These are phyloP conservation scores for Leptodirus hochenwartii DNA, from an alignment of 2,888 invertebrate genomes.

Conservation along the genomic window DNA sequence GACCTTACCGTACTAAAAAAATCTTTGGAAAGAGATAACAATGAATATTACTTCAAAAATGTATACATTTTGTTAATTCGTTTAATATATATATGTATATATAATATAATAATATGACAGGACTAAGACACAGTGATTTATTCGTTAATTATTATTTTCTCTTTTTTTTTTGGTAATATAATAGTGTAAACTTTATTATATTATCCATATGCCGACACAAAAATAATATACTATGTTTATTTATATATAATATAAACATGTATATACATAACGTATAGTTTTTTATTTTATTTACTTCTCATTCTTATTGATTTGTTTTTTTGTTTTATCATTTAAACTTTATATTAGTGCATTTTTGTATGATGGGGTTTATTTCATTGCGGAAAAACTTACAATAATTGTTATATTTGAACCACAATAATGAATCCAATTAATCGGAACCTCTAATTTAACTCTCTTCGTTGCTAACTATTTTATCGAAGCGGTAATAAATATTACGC, in stretches of 20 bases:
- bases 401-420: too few relatives aligned
- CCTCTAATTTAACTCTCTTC: too few relatives aligned
- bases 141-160: conserved; percentile 19
- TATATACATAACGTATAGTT: too few relatives aligned
- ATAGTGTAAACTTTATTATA: conserved; percentile 15
- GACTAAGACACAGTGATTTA: conserved; percentile 31
- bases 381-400: too few relatives aligned
- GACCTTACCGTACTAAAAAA: conserved; percentile 26
- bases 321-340: too few relatives aligned
- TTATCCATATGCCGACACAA: conserved; percentile 16
- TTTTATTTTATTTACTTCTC: too few relatives aligned
- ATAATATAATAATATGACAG: conserved; percentile 32
- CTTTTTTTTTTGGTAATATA: conserved; percentile 11
- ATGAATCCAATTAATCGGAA: too few relatives aligned
- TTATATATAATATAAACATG: too few relatives aligned
- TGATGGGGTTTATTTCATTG: too few relatives aligned
- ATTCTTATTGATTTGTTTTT: conserved; percentile 1
- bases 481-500: too few relatives aligned
- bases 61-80: conserved; percentile 29
- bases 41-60: conserved; percentile 28
- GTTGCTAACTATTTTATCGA: too few relatives aligned
- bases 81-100: conserved; percentile 21
- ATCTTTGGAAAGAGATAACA: conserved; percentile 32
- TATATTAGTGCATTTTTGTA: too few relatives aligned
- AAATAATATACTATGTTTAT: conserved; percentile 16